phyloP scores from a whole-genome alignment of 2,797 vertebrate species.

The Malurus leucopterus region DNA sequence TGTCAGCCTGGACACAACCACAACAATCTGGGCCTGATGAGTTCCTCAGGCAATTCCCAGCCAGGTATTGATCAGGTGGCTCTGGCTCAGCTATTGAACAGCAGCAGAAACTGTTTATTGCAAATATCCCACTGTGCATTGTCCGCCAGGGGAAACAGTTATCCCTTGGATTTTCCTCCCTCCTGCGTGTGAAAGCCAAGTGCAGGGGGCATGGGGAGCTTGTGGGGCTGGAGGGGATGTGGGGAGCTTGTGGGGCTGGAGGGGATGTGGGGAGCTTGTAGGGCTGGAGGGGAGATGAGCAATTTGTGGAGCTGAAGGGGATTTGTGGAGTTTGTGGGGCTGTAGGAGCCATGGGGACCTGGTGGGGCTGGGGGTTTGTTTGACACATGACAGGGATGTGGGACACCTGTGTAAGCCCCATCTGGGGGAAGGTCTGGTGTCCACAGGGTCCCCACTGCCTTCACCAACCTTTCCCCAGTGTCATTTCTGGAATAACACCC shows the following conservation, averaged over 20 bases:
- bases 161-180: neutral
- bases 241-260: neutral
- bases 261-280: fast-evolving
- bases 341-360: neutral
- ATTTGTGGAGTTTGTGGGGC: neutral
- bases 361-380: neutral
- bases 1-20: neutral
- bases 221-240: fast-evolving
- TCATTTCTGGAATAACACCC: neutral
- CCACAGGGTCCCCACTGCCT: neutral
- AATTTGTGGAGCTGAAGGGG: neutral
- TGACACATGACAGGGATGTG: neutral
- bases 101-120: neutral
- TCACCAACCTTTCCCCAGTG: neutral
- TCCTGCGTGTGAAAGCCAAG: fast-evolving
- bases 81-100: neutral
- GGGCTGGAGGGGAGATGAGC: fast-evolving
- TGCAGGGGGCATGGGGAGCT: fast-evolving
- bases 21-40: neutral
- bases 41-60: neutral
- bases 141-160: neutral
- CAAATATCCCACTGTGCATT: neutral
- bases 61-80: neutral
- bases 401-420: neutral
- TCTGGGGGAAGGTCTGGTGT: neutral